phyloP scores from a whole-genome alignment of 2,113 vertebrate species.

The Leptodactylus fuscus region DNA sequence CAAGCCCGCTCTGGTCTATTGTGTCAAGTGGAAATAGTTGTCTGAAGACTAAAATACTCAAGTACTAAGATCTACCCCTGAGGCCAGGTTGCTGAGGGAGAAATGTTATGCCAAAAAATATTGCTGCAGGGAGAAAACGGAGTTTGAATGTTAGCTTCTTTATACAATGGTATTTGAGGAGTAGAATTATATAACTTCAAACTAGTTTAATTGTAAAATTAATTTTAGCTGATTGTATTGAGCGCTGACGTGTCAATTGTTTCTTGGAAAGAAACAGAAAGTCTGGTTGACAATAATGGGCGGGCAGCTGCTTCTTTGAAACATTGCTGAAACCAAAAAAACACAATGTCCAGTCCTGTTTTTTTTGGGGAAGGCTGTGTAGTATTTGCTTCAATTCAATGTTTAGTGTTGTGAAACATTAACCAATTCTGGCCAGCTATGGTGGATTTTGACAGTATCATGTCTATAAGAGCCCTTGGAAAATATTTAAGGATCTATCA shows the following conservation, averaged over 20 bases:
- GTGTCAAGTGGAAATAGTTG: conserved; percentile 8
- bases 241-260: not conserved
- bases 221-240: too few relatives aligned
- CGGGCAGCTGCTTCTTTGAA: not conserved
- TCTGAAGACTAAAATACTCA: not conserved
- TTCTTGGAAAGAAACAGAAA: not conserved
- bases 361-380: too few relatives aligned
- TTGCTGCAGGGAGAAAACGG: not conserved
- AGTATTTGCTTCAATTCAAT: too few relatives aligned
- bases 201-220: not conserved
- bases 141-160: not conserved
- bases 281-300: not conserved
- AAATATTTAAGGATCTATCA: too few relatives aligned
- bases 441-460: too few relatives aligned
- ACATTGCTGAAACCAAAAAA: too few relatives aligned
- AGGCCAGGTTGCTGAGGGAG: not conserved
- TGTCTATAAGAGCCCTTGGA: too few relatives aligned
- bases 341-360: too few relatives aligned
- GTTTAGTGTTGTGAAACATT: too few relatives aligned
- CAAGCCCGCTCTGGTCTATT: not conserved
- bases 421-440: too few relatives aligned
- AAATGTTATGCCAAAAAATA: not conserved
- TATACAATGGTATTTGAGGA: not conserved
- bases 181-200: not conserved
- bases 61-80: not conserved